Evolutionary conservation across 92 coral and sea anemone genomes (phyloP).

Genomic region (Bergia sp.): DNA sequence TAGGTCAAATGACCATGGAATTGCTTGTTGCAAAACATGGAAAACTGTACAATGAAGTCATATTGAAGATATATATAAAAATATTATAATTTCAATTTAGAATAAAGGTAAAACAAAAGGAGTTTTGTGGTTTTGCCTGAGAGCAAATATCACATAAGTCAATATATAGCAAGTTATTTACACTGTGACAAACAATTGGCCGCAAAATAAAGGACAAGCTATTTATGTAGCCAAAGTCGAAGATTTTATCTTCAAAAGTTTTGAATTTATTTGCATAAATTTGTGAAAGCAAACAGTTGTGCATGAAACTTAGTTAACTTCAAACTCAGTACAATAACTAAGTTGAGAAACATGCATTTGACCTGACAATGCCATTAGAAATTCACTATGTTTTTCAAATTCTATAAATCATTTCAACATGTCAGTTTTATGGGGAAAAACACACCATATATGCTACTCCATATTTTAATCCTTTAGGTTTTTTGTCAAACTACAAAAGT

Average conservation of each 20-base stretch:
- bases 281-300: neutral
- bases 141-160: constrained; percentile 3
- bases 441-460: too few species aligned
- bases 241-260: constrained; percentile 10
- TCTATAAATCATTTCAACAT: neutral
- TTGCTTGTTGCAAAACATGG: neutral
- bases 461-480: neutral
- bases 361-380: neutral
- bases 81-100: neutral
- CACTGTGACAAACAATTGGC: neutral
- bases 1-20: neutral
- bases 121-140: neutral
- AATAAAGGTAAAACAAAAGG: neutral
- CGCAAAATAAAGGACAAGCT: neutral
- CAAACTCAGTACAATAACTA: neutral
- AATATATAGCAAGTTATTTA: neutral
- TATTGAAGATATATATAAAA: neutral
- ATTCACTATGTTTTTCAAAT: neutral
- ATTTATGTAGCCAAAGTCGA: constrained; percentile 1
- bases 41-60: too few species aligned
- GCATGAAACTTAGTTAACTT: neutral
- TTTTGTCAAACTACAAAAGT: neutral
- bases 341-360: neutral
- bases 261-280: neutral
- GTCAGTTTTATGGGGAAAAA: neutral